These are phyloP conservation scores for Tetraneura akinire DNA, from an alignment of 1,140 invertebrate species.

Conservation along the genomic window DNA sequence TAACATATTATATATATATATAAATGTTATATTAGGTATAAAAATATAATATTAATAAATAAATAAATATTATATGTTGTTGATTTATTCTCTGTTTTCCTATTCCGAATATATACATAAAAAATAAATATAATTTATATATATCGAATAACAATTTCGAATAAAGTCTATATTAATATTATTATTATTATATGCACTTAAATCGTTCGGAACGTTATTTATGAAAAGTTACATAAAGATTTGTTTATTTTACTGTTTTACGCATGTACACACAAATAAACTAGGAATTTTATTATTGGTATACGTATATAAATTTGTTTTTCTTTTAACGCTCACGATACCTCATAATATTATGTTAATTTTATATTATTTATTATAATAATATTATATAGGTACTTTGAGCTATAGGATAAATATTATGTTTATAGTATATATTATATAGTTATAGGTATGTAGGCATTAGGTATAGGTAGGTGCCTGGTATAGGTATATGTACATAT, in stretches of 20 bases:
- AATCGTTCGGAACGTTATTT: neutral
- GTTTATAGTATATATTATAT: too few relatives aligned
- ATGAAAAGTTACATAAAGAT: neutral
- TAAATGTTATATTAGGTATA: neutral
- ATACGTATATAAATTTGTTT: neutral
- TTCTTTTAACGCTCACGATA: conserved; percentile 8
- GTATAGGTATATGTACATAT: too few relatives aligned
- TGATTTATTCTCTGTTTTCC: conserved; percentile 26
- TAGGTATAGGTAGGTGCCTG: neutral
- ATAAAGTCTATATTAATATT: neutral
- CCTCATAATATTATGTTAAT: conserved; percentile 23
- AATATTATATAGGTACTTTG: neutral
- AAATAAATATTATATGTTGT: neutral
- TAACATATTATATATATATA: neutral
- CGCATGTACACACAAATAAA: neutral
- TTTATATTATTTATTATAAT: conserved; percentile 18
- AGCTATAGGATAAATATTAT: neutral
- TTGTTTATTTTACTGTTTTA: conserved; percentile 28
- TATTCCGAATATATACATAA: neutral
- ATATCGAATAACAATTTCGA: conserved; percentile 1
- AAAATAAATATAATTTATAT: too few relatives aligned
- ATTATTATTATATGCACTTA: neutral
- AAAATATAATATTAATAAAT: neutral
- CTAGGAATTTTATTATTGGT: neutral
- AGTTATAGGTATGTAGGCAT: too few relatives aligned